Base-by-base conservation (phyloP, 30 jellyfish, hydroid and myxozoan genomes). In the Mastigias papua region DNA sequence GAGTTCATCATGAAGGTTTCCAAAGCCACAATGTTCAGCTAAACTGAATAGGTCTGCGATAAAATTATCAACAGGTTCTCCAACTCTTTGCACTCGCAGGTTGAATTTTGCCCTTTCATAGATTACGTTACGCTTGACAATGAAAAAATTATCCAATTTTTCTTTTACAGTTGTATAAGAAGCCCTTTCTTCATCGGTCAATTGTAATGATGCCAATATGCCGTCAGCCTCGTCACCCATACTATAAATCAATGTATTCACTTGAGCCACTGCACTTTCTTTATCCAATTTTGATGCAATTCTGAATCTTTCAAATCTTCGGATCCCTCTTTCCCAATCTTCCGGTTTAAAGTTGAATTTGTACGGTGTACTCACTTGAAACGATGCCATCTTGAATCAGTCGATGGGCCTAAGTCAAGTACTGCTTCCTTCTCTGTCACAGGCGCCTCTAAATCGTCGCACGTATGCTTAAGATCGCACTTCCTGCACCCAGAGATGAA, bases 1-100 rank as follows among this genome's bases (percentile, higher is more conserved):
- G 3, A 81, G 29, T 42, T 81, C 91, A 62, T 81, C 91, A 81
- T 66, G 91, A 28, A 81, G 73, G 21, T 20, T 68, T 62, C 91
- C 91, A 81, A 31, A 81, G 21, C 46, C 73, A 49, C 91, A 81
- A 66, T 31, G 72, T 66, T 63, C 73, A 16, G 91, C 91, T 13
- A 81, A 37, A 25, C 34, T 34, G 78, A 42, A 42, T 42, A 42
- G 13, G 13, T 42, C 54, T 42, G n/a, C n/a, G 54, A 42, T 42
- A 42, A 72, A 72, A 72, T 23, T 72, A 35, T 72, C 83, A 35
- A 23, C 83, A 32, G 83, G 61, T 72, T 72, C 83, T 72, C 78
- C 78, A 42, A 35, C 78, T 30, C 50, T 76, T 30, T 76, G 87
- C 6, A 26, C 27, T 49, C 87, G n/a, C 78, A 48, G 7, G 57